Evolutionary conservation across 1,140 invertebrate species (phyloP).

Genomic region (Stegodyphus dumicola): DNA sequence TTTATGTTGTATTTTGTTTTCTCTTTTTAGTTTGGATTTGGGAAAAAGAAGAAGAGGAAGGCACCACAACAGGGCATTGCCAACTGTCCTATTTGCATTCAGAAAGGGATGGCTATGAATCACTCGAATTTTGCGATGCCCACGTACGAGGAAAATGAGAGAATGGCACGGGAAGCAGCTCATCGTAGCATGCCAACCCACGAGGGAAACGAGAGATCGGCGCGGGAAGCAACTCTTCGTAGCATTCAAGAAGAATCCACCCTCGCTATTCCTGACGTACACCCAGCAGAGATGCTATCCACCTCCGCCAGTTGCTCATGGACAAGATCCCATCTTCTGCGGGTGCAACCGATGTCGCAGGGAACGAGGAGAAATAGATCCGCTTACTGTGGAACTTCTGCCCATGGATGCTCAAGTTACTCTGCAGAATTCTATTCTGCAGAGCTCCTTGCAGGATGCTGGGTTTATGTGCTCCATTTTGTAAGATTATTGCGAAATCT

Average conservation of each 20-base stretch:
- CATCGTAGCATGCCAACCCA: background rate
- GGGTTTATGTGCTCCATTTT: constrained; percentile 45
- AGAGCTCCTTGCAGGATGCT: constrained; percentile 33
- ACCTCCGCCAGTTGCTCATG: background rate
- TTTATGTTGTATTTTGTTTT: background rate
- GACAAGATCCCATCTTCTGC: background rate
- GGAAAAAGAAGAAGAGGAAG: constrained; percentile 4
- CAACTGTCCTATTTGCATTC: background rate
- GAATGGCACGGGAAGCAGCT: background rate
- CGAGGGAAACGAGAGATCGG: background rate
- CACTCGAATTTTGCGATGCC: too few relatives aligned
- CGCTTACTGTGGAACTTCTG: constrained; percentile 28
- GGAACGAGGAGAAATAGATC: constrained; percentile 10
- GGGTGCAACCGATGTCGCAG: constrained; percentile 13
- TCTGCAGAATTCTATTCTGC: constrained; percentile 42
- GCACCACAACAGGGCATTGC: background rate
- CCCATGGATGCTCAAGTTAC: constrained; percentile 60
- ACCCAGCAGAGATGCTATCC: background rate
- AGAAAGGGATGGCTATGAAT: background rate
- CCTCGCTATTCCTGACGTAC: background rate
- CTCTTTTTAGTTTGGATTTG: constrained; percentile 8
- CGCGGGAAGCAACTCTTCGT: background rate
- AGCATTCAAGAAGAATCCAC: background rate
- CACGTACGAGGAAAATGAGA: constrained; percentile 2
- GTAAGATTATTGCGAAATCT: background rate